Conservation (phyloP, 2,888 invertebrate species). For the Drosophila meridiana region DNA sequence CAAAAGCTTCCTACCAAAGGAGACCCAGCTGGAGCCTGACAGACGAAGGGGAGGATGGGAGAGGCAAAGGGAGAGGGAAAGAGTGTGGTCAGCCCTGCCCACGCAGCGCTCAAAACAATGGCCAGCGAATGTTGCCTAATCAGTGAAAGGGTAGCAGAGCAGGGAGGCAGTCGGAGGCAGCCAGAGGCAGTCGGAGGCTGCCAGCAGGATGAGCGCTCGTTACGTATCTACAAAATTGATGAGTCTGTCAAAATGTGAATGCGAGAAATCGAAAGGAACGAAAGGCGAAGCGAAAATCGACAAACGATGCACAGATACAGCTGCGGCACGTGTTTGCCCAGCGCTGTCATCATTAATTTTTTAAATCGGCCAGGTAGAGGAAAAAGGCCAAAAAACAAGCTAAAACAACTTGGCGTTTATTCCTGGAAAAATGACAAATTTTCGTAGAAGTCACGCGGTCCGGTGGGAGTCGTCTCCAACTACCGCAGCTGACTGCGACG, state of each 20-base stretch:
- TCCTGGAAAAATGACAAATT: conserved; percentile 74
- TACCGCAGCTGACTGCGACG: conserved; percentile 29
- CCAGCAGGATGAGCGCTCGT: conserved; percentile 36
- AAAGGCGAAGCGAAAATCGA: conserved; percentile 19
- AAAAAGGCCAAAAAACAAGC: not conserved
- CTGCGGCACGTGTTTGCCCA: conserved; percentile 68
- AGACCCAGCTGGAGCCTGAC: not conserved
- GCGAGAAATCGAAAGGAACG: conserved; percentile 59
- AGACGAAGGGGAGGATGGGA: not conserved
- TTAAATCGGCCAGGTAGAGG: conserved; percentile 58
- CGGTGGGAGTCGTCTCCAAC: conserved; percentile 8
- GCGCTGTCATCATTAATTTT: conserved; percentile 77
- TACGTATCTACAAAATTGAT: conserved; percentile 78
- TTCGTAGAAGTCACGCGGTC: conserved; percentile 72
- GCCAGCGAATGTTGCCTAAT: conserved; percentile 69
- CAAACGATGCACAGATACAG: conserved; percentile 22
- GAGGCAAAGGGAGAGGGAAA: not conserved
- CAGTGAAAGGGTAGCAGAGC: conserved; percentile 45
- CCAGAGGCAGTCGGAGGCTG: not conserved
- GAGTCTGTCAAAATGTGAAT: conserved; percentile 81
- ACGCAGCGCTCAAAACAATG: conserved; percentile 66
- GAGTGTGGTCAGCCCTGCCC: conserved; percentile 42
- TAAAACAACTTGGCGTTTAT: conserved; percentile 29
- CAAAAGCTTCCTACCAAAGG: conserved; percentile 69
- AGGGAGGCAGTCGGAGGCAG: not conserved